Base-by-base conservation (phyloP, 2,888 invertebrate genomes). In the Escarpia spicata region DNA sequence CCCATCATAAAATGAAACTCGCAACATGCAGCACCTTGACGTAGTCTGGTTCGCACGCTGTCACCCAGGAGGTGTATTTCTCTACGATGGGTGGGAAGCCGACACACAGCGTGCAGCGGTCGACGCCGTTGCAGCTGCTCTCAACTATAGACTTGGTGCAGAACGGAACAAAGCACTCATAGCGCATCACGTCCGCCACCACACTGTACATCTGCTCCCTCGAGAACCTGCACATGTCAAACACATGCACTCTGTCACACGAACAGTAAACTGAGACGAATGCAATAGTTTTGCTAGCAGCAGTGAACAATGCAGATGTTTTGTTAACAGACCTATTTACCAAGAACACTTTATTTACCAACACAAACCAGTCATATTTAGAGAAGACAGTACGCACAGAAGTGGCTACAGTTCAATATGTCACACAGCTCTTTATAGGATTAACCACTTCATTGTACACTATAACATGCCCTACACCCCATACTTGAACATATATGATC, bases 181-280 rank as follows among this genome's bases (percentile, higher is more conserved):
- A 99, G 96, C 98, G 98, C 95, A 97, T 98, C 3, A 99, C 98
- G 97, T 98, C 98, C 0, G 98, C 97, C 6, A 99, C 99, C 3
- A 99, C 98, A 94, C 97, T 97, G 96, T 97, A 99, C 98, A 99
- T 98, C 97, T 99, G 98, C 52, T 98, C 98, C 98, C 98, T 98
- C 26, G 98, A 98, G 97, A 98, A 99, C 92, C 99, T 99, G 97
- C 43, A 91, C 89, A 75, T 26, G 19, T 3, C 75, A 75, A 75
- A 75, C 6, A 75, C 52, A 9, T 52, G 9, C 12, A 12, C 8
- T 52, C 52, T 52, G 52, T 12, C 15, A 15, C 15, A 52, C 0
- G 52, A 52, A 52, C 52, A 8, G 9, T 9, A 52, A 52, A 52
- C 52, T 15, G 15, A 52, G 52, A 12, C 15, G 12, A 52, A 9